phyloP scores from a whole-genome alignment of 1,140 invertebrate genomes.

The Neodiprion fabricii region DNA sequence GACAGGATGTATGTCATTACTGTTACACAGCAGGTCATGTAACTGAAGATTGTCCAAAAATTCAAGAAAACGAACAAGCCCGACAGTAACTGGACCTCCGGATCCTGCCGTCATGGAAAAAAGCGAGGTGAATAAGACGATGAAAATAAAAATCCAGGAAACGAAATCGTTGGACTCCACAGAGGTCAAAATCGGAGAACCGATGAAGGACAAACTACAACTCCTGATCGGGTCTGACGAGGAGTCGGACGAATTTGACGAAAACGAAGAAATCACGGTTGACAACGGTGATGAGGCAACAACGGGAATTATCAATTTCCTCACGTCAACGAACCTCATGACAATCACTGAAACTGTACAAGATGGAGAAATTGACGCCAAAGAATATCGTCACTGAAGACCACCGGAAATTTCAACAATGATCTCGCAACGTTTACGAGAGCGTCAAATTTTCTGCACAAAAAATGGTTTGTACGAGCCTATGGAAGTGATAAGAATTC shows the following conservation, averaged over 20 bases:
- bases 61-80: constrained; percentile 22
- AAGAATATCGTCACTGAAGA: background rate
- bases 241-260: constrained; percentile 13
- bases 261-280: background rate
- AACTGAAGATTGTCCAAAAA: constrained; percentile 20
- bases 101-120: constrained; percentile 8
- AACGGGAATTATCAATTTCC: no score
- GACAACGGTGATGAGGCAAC: no score
- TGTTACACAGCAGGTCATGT: constrained; percentile 20
- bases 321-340: no score
- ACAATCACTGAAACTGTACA: background rate
- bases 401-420: background rate
- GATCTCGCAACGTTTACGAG: constrained; percentile 8
- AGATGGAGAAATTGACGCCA: background rate
- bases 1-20: constrained; percentile 16
- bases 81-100: constrained; percentile 12
- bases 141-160: background rate
- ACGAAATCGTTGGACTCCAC: background rate
- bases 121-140: background rate
- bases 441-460: background rate
- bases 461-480: constrained; percentile 16
- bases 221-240: no score
- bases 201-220: background rate
- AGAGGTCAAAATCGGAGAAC: background rate
- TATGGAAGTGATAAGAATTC: constrained; percentile 15